Evolutionary conservation across 2,113 vertebrate genomes (phyloP).

Genomic region (Aldabrachelys gigantea): DNA sequence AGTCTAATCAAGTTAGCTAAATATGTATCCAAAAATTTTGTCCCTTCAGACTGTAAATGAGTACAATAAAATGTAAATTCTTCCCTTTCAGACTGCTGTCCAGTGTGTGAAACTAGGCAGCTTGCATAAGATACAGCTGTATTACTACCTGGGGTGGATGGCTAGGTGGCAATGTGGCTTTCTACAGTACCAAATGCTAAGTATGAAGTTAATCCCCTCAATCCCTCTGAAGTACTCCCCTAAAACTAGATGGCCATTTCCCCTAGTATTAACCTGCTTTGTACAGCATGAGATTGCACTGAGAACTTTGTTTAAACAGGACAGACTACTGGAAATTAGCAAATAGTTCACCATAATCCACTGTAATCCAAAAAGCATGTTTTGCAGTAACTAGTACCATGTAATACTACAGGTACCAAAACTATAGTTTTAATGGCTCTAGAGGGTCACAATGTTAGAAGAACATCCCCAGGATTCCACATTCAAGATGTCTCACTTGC

Average conservation of each 20-base stretch:
- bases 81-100: not conserved
- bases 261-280: not conserved
- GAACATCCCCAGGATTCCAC: no score
- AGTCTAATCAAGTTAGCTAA: slow-evolving; percentile 48
- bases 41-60: slow-evolving; percentile 66
- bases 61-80: slow-evolving; percentile 77
- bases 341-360: no score
- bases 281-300: no score
- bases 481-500: no score
- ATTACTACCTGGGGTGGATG: not conserved
- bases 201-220: not conserved
- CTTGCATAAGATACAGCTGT: not conserved
- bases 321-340: no score
- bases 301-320: no score
- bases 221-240: not conserved
- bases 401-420: no score
- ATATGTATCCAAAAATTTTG: slow-evolving; percentile 35
- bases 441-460: no score
- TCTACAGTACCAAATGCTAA: not conserved
- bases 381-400: no score
- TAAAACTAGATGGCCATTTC: not conserved
- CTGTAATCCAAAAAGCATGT: no score
- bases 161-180: not conserved
- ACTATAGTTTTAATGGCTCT: no score
- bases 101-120: not conserved